Base-by-base conservation (phyloP, 1,140 invertebrate species). In the Philotrypesis tridentata region DNA sequence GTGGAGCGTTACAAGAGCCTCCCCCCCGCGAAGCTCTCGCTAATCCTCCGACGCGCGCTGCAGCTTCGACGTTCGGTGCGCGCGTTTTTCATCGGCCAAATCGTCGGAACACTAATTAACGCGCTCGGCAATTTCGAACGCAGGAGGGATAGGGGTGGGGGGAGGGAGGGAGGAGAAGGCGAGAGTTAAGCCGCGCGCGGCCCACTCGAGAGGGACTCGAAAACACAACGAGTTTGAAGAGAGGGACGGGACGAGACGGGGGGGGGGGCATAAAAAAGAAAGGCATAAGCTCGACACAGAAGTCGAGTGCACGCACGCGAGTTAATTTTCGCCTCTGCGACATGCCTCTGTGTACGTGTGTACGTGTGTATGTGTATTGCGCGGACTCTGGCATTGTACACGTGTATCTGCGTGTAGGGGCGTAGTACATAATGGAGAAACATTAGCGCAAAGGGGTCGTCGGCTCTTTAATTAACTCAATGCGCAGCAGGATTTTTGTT, bases 381-480 rank as follows among this genome's bases (percentile, higher is more conserved):
- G 79, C 8, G 21, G 67, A 48, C n/a, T n/a, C n/a, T n/a, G n/a
- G n/a, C n/a, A n/a, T n/a, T n/a, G n/a, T n/a, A n/a, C n/a, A n/a
- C n/a, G n/a, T n/a, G n/a, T n/a, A n/a, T n/a, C n/a, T n/a, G n/a
- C n/a, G n/a, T n/a, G n/a, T n/a, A n/a, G n/a, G n/a, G n/a, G n/a
- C n/a, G n/a, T n/a, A n/a, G n/a, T n/a, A n/a, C n/a, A n/a, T n/a
- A 88, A 87, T 84, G 82, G 82, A 77, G 82, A 86, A 88, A 88
- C 84, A 83, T 84, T 82, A 80, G 74, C 63, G 37, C 25, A 55
- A 68, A 55, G 11, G 14, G n/a, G 27, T 23, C 0, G 87, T 82
- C 83, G 84, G 83, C 86, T 88, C 87, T 90, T 85, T 89, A 90
- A 90, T 90, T 90, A 90, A 87, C 87, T 89, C 85, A 85, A 84